These are phyloP conservation scores for Pristionchus maxplancki DNA, from an alignment of 2,888 invertebrate species.

Conservation along the genomic window DNA sequence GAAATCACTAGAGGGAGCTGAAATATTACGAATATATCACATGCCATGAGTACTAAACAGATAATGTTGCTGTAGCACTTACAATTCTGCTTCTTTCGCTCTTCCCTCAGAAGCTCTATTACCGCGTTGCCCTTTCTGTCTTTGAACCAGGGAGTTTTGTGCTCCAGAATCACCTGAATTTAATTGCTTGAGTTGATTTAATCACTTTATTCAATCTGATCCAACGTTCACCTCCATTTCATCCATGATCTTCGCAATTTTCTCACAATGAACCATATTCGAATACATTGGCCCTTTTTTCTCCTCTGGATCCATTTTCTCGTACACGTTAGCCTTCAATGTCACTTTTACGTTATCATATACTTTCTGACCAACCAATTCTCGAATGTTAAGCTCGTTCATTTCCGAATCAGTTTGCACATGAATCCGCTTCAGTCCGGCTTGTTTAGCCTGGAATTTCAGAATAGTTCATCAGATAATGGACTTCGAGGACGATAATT, in stretches of 20 bases:
- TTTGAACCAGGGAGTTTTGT: background rate
- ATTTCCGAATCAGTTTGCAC: background rate
- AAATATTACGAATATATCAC: background rate
- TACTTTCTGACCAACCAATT: background rate
- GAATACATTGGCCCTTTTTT: background rate
- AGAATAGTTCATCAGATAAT: too few species aligned
- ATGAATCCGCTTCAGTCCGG: conserved; percentile 16
- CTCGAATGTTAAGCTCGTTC: background rate
- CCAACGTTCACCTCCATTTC: background rate
- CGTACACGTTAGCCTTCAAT: background rate
- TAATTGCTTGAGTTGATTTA: too few species aligned
- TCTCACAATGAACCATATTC: background rate
- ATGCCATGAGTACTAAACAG: background rate
- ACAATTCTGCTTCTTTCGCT: background rate
- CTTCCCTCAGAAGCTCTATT: too few species aligned
- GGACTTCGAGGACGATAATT: too few species aligned
- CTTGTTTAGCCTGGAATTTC: background rate
- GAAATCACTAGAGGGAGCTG: background rate
- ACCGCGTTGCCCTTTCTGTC: background rate
- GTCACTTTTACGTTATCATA: background rate
- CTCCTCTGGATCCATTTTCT: background rate
- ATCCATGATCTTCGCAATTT: background rate
- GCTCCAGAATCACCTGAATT: background rate
- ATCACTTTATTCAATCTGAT: background rate
- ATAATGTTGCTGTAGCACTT: background rate